A percentile compares a stretch with the other conserved stretches of the same genome.
Conservation (phyloP, 2,797 vertebrate species). For the Mormyrops boulengeri region DNA sequence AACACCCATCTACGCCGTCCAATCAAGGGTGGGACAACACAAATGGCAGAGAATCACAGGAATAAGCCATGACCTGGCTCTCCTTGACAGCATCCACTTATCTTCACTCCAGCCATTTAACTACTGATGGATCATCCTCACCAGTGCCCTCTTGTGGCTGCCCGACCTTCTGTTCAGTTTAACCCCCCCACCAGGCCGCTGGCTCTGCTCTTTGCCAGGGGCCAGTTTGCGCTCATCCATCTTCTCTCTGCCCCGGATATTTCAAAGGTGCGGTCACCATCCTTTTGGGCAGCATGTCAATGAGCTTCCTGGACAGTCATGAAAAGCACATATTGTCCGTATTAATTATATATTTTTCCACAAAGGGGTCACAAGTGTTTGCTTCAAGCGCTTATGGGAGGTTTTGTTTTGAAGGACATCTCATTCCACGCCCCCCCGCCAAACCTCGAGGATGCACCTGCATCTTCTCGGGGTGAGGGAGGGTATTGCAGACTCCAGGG, state of each 20-base stretch:
- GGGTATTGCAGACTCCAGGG: constrained; percentile 13
- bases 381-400: not conserved
- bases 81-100: constrained; percentile 38
- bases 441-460: constrained; percentile 41
- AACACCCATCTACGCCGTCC: not conserved
- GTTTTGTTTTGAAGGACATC: not conserved
- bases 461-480: constrained; percentile 16
- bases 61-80: constrained; percentile 17
- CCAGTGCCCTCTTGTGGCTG: constrained; percentile 40
- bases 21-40: not conserved
- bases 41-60: not conserved
- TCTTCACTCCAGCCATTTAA: constrained; percentile 36
- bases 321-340: not conserved
- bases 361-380: not conserved
- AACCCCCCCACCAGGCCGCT: not conserved
- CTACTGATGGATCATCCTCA: constrained; percentile 37
- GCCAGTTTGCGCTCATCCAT: not conserved
- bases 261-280: not conserved
- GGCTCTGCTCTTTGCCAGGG: not conserved
- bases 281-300: not conserved
- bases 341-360: not conserved
- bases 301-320: not conserved
- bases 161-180: not conserved
- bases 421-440: constrained; percentile 20
- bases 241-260: not conserved